A percentile compares a stretch with the other conserved stretches of the same genome.
Evolutionary conservation across 2,113 vertebrate species (phyloP).

Genomic region (Regulus satrapa): DNA sequence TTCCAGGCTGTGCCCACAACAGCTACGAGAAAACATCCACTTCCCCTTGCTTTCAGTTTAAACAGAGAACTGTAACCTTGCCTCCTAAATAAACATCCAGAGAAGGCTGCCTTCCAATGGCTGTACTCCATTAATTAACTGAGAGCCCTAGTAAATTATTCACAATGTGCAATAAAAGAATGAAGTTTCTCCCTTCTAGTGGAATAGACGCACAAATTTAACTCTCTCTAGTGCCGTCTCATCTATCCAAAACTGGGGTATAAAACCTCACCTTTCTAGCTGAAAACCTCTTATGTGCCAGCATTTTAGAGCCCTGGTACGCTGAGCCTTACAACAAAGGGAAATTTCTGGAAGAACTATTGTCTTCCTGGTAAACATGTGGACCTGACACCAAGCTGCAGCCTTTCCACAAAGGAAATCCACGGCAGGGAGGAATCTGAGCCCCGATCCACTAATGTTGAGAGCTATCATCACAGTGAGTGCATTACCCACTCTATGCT

Average conservation of each 20-base stretch:
- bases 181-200: not conserved
- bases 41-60: not conserved
- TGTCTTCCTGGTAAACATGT: not conserved
- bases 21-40: not conserved
- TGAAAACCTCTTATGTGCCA: not conserved
- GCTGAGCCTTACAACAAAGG: not conserved
- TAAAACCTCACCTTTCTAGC: not conserved
- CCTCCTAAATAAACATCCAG: not conserved
- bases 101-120: not conserved
- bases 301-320: not conserved
- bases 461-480: not conserved
- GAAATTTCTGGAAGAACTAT: not conserved
- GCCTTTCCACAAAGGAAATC: not conserved
- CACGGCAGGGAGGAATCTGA: not conserved
- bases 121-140: not conserved
- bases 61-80: not conserved
- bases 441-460: not conserved
- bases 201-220: not conserved
- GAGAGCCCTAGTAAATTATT: not conserved
- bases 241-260: not conserved
- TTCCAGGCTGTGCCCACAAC: not conserved
- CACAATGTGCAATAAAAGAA: rapidly evolving
- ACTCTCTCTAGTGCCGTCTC: not conserved
- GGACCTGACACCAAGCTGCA: not conserved
- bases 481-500: not conserved